Evolutionary conservation across 92 coral and sea anemone genomes (phyloP).

Genomic region (Bergia sp.): DNA sequence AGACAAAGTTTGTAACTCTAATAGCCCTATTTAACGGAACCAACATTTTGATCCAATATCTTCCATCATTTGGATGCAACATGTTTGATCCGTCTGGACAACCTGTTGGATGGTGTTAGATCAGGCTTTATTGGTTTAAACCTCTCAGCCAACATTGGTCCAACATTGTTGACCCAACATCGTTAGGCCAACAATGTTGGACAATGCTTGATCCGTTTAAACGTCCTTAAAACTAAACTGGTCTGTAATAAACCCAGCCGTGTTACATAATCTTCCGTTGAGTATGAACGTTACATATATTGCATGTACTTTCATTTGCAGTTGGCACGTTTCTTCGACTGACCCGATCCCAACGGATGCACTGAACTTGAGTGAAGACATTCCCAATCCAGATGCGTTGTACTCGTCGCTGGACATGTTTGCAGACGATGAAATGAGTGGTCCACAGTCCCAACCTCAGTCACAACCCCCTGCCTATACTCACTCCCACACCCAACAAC

Average conservation of each 20-base stretch:
- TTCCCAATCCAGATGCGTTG: slow-evolving; percentile 84
- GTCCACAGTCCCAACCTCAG: slow-evolving; percentile 45
- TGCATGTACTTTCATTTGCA: slow-evolving; percentile 62
- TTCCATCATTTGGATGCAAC: too few relatives aligned
- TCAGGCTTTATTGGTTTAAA: too few relatives aligned
- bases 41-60: too few relatives aligned
- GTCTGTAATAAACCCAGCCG: background rate
- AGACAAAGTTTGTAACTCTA: too few relatives aligned
- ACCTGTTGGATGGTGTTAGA: too few relatives aligned
- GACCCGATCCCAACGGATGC: slow-evolving; percentile 77
- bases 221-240: too few relatives aligned
- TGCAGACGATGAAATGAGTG: slow-evolving; percentile 70
- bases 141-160: too few relatives aligned
- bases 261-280: background rate
- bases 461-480: slow-evolving; percentile 8
- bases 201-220: too few relatives aligned
- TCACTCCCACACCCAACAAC: slow-evolving; percentile 7
- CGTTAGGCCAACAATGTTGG: too few relatives aligned
- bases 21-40: too few relatives aligned
- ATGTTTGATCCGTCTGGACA: too few relatives aligned
- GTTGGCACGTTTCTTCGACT: slow-evolving; percentile 48
- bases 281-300: background rate
- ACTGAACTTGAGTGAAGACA: slow-evolving; percentile 72
- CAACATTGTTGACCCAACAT: too few relatives aligned
- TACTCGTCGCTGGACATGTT: slow-evolving; percentile 82